Evolutionary conservation across 2,113 vertebrate species (phyloP), one percentile per base, ranked within the genome.

Genomic region (Dicaeum eximium): DNA sequence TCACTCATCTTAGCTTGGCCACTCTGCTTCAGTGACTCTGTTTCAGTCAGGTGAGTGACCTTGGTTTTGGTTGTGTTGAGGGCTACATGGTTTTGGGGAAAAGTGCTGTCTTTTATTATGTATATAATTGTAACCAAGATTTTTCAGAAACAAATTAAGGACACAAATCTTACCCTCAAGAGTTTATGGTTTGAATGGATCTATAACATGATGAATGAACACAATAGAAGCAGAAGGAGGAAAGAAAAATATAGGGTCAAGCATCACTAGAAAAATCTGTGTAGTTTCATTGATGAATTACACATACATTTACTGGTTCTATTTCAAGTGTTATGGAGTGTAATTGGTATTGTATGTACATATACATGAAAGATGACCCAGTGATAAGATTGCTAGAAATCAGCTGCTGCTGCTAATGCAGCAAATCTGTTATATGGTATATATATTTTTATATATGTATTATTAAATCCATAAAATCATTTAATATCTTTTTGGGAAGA

Each of bases 141-240:
- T 86, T 58, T 95, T 93, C 90, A 85, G 71, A 85, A 90, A 88
- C 42, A 93, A 92, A 94, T 94, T 94, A 92, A 92, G 50, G 66
- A 80, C 91, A 90, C 77, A 79, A 88, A 88, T 87, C 66, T 91
- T 92, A 81, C 89, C 57, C 94, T 87, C 73, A 94, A 91, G 78
- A 90, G 80, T 95, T 95, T 95, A 95, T 95, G 84, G 95, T 95
- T 95, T 95, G 84, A 96, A 80, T 94, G 81, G 93, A 91, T 94
- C 90, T 95, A 86, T 96, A 97, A 54, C 70, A 73, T 95, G 95
- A 94, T 95, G 87, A 95, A 96, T 90, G 91, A 90, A 96, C 74
- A 75, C 74, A 77, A 86, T 54, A 94, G 74, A 95, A 91, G 62
- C 19, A 91, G 72, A 78, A 86, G 50, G 54, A 94, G 33, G 67